phyloP scores from a whole-genome alignment of 92 coral and sea anemone species.

The Pocillopora meandrina region DNA sequence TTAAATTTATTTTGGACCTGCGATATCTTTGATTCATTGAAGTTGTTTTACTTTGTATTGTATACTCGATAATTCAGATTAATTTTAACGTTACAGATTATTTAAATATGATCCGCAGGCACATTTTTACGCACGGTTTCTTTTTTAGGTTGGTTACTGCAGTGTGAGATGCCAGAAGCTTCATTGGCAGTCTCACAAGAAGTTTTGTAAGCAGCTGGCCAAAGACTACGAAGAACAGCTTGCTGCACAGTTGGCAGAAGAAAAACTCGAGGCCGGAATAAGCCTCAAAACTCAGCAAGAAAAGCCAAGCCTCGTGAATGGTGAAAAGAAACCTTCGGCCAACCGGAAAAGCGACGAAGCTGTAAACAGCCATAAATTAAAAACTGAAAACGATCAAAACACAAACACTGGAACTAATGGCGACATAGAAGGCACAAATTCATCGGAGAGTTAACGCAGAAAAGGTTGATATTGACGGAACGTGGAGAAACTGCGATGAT shows the following conservation, averaged over 20 bases:
- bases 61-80: too few relatives aligned
- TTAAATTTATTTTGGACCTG: too few relatives aligned
- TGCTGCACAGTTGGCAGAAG: constrained; percentile 62
- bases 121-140: neutral
- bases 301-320: constrained; percentile 8
- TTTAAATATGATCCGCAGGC: too few relatives aligned
- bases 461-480: too few relatives aligned
- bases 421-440: neutral
- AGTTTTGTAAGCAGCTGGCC: constrained; percentile 80
- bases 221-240: constrained; percentile 60
- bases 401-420: neutral
- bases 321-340: neutral
- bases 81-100: too few relatives aligned
- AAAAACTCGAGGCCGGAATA: constrained; percentile 42
- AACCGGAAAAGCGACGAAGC: neutral
- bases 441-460: too few relatives aligned
- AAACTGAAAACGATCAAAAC: neutral
- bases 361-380: constrained; percentile 18
- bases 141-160: constrained; percentile 84
- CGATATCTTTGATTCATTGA: too few relatives aligned
- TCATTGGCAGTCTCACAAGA: constrained; percentile 97
- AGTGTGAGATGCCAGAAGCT: constrained; percentile 86
- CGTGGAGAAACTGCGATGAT: too few relatives aligned
- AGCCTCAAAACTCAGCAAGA: neutral
- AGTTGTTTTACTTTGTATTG: too few relatives aligned